These are phyloP conservation scores for Taenaris catops DNA, from an alignment of 2,888 invertebrate species.

Conservation along the genomic window DNA sequence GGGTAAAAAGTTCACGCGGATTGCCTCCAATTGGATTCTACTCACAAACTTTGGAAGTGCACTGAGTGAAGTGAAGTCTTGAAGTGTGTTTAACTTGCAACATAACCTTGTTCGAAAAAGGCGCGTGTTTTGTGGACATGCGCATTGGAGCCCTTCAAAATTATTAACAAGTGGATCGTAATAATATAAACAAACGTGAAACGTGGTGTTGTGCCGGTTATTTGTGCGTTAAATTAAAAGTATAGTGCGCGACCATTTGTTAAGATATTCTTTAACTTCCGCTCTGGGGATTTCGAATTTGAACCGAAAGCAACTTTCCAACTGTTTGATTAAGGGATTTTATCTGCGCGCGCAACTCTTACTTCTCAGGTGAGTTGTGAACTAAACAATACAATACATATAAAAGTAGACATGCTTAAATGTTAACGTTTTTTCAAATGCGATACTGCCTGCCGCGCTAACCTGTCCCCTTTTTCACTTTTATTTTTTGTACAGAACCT, in stretches of 20 bases:
- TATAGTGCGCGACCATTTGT: conserved; percentile 47
- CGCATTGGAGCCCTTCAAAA: conserved; percentile 62
- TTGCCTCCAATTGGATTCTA: conserved; percentile 54
- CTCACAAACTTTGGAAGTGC: conserved; percentile 50
- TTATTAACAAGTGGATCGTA: conserved; percentile 66
- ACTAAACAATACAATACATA: conserved; percentile 6
- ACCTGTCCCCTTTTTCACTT: conserved; percentile 18
- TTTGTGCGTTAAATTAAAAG: conserved; percentile 46
- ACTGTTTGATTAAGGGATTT: conserved; percentile 73
- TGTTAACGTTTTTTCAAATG: conserved; percentile 2
- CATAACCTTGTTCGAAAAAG: conserved; percentile 69
- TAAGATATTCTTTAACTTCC: conserved; percentile 23
- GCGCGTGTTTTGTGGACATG: conserved; percentile 72
- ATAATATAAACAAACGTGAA: conserved; percentile 72
- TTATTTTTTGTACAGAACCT: conserved; percentile 38
- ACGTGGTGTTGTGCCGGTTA: conserved; percentile 45
- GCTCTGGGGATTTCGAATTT: conserved; percentile 39
- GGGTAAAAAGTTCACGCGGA: conserved; percentile 41
- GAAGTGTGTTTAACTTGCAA: conserved; percentile 61
- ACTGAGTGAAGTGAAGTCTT: conserved; percentile 47
- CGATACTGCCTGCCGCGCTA: conserved; percentile 12
- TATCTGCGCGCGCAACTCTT: conserved; percentile 75
- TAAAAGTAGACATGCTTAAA: no score
- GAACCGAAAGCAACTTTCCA: conserved; percentile 61
- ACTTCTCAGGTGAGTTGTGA: conserved; percentile 56